A percentile compares a stretch with the other conserved stretches of the same genome.
Evolutionary conservation across 2,797 vertebrate genomes (phyloP).

Genomic region (Danio tinwini): DNA sequence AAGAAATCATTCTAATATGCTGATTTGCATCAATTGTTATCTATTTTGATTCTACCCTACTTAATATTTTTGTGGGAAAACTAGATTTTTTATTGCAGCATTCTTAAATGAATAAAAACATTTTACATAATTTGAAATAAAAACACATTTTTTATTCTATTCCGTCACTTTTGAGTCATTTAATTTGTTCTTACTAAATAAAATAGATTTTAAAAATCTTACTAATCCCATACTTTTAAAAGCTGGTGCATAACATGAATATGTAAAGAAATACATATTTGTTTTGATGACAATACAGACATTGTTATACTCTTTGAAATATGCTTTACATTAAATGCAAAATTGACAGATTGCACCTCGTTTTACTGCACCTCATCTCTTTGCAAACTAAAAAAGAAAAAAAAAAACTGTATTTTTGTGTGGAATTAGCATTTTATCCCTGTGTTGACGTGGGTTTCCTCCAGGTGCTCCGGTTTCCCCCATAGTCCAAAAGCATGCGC

Average conservation of each 20-base stretch:
- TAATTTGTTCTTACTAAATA: neutral
- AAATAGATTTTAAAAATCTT: neutral
- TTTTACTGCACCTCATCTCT: neutral
- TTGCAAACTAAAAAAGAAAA: neutral
- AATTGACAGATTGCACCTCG: neutral
- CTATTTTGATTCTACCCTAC: neutral
- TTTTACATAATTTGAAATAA: neutral
- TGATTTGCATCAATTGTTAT: neutral
- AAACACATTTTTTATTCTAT: too few relatives aligned
- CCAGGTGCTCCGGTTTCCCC: too few relatives aligned
- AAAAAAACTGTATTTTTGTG: too few relatives aligned
- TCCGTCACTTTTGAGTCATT: neutral
- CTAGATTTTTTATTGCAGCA: neutral
- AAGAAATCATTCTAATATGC: neutral
- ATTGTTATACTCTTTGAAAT: neutral
- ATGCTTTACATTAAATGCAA: neutral
- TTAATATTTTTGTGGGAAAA: neutral
- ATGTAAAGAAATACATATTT: neutral
- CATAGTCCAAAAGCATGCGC: too few relatives aligned
- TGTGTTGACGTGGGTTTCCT: too few relatives aligned
- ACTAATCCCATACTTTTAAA: neutral
- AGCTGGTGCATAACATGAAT: neutral
- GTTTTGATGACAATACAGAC: too few relatives aligned
- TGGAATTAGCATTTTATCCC: too few relatives aligned
- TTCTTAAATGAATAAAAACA: too few relatives aligned